Evolutionary conservation across 2,113 vertebrate genomes (phyloP).

Genomic region (Lagopus leucura): DNA sequence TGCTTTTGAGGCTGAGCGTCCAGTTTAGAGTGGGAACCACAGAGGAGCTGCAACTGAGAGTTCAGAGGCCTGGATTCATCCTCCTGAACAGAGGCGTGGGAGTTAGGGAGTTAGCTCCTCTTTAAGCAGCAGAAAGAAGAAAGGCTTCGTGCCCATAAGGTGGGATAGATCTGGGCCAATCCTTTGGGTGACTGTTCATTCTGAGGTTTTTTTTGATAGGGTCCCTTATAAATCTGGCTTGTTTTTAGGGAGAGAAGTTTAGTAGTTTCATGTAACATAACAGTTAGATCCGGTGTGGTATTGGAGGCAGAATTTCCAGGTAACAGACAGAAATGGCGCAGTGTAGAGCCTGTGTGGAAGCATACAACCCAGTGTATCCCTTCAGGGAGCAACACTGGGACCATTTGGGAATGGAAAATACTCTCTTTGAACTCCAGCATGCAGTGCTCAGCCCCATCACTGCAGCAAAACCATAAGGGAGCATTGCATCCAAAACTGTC

Average conservation of each 20-base stretch:
- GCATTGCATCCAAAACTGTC: neutral
- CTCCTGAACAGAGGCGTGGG: neutral
- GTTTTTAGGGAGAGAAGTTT: neutral
- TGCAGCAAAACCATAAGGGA: neutral
- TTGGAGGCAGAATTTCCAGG: neutral
- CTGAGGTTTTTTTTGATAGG: neutral
- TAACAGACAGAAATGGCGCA: neutral
- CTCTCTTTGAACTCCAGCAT: neutral
- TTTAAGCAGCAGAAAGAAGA: neutral
- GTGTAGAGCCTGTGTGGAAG: neutral
- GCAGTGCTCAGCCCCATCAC: neutral
- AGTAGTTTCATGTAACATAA: neutral
- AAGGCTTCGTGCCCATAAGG: neutral
- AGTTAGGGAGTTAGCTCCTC: neutral
- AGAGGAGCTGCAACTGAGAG: neutral
- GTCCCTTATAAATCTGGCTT: neutral
- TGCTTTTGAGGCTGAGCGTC: neutral
- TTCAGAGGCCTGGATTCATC: neutral
- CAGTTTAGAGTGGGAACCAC: neutral
- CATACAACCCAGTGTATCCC: neutral
- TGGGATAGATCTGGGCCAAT: neutral
- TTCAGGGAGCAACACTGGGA: neutral
- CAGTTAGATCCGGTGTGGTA: neutral
- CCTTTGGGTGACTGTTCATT: neutral
- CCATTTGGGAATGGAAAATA: neutral